Conservation (phyloP, 2,113 vertebrate genomes). For the Bos javanicus region DNA sequence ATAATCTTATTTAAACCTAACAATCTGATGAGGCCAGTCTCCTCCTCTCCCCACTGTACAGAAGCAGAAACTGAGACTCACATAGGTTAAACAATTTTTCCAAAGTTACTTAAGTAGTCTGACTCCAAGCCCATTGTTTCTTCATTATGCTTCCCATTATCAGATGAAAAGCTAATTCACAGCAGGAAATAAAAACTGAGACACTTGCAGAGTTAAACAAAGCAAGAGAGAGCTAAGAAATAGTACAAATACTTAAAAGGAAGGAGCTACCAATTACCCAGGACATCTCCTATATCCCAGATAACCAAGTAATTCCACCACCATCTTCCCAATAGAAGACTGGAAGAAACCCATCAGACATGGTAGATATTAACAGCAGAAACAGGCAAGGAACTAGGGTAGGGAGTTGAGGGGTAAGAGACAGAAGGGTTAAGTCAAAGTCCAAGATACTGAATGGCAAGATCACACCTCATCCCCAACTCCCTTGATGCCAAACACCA, state of each 20-base stretch:
- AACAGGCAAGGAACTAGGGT: neutral
- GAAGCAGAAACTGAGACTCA: neutral
- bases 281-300: neutral
- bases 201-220: neutral
- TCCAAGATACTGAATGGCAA: neutral
- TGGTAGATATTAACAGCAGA: neutral
- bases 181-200: neutral
- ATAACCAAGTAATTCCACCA: neutral
- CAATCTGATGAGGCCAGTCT: neutral
- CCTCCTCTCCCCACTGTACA: neutral
- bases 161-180: conserved; percentile 17
- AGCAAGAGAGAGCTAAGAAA: neutral
- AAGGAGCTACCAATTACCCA: neutral
- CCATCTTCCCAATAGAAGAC: neutral
- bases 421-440: neutral
- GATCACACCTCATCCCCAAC: neutral
- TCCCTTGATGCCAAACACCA: neutral
- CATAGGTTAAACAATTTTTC: neutral
- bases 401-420: neutral
- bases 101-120: conserved; percentile 16
- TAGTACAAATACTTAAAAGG: neutral
- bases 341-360: neutral
- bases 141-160: neutral
- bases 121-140: neutral
- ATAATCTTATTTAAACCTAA: conserved; percentile 1